These are phyloP conservation scores for Trachelus tabidus DNA, from an alignment of 2,888 invertebrate genomes.

Conservation along the genomic window DNA sequence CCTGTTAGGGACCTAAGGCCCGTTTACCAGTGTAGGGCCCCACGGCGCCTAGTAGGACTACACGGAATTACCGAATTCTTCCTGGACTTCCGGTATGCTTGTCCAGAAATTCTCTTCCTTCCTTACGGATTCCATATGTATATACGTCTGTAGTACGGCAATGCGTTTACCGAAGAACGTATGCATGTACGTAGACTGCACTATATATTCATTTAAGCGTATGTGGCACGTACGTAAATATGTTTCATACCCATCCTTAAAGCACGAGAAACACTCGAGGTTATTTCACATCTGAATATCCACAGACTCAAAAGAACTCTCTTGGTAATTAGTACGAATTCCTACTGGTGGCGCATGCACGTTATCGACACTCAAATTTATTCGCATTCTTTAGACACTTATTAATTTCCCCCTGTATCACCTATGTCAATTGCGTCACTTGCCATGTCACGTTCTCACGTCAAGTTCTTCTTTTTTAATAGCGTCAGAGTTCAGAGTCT, in stretches of 20 bases:
- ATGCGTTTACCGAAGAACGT: neutral
- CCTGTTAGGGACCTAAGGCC: constrained; percentile 29
- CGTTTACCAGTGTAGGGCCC: neutral
- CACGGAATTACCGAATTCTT: neutral
- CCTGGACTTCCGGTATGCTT: neutral
- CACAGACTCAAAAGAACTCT: neutral
- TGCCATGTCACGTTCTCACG: neutral
- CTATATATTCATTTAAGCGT: neutral
- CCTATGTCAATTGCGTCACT: too few relatives aligned
- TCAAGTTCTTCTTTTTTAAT: neutral
- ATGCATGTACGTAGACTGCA: neutral
- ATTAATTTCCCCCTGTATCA: neutral
- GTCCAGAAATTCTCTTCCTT: neutral
- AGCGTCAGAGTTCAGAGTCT: constrained; percentile 1
- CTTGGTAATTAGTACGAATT: neutral
- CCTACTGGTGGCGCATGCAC: neutral
- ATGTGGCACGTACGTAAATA: neutral
- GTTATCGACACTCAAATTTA: neutral
- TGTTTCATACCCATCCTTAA: neutral
- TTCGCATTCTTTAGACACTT: neutral
- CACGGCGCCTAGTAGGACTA: neutral
- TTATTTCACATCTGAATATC: neutral
- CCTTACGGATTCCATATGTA: neutral
- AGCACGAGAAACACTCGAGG: neutral
- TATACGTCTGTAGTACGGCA: neutral